phyloP scores from a whole-genome alignment of 1,140 invertebrate species.

The Bombus confusus region DNA sequence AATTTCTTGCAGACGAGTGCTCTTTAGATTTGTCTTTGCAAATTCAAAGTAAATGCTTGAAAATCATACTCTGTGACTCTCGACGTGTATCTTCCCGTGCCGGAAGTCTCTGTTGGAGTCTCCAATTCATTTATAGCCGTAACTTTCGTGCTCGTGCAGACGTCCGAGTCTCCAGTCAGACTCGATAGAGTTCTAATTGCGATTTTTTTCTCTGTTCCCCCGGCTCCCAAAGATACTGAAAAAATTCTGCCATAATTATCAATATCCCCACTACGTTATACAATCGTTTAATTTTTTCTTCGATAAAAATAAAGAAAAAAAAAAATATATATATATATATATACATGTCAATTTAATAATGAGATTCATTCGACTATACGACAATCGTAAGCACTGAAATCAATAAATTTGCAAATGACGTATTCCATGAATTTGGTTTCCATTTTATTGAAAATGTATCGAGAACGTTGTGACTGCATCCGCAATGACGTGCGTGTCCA shows the following conservation, averaged over 20 bases:
- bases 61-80: no score
- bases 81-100: not conserved
- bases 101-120: conserved; percentile 5
- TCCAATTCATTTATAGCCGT: not conserved
- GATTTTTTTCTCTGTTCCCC: fast-evolving
- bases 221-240: not conserved
- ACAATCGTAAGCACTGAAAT: not conserved
- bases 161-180: not conserved
- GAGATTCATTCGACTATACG: no score
- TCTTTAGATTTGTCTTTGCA: not conserved
- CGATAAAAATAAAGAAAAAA: not conserved
- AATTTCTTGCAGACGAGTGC: no score
- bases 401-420: not conserved
- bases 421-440: not conserved
- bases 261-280: not conserved
- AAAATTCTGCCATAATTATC: not conserved
- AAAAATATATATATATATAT: no score
- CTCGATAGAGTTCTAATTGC: not conserved
- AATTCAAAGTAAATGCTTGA: not conserved
- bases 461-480: conserved; percentile 34
- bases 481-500: conserved; percentile 43
- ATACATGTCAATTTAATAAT: no score
- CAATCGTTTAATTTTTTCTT: not conserved
- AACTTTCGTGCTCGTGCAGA: not conserved
- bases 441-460: not conserved